Percentiles rank a stretch among this genome's conserved stretches.
Evolutionary conservation across 2,888 invertebrate species (phyloP).

Genomic region (Peribatodes rhomboidaria): DNA sequence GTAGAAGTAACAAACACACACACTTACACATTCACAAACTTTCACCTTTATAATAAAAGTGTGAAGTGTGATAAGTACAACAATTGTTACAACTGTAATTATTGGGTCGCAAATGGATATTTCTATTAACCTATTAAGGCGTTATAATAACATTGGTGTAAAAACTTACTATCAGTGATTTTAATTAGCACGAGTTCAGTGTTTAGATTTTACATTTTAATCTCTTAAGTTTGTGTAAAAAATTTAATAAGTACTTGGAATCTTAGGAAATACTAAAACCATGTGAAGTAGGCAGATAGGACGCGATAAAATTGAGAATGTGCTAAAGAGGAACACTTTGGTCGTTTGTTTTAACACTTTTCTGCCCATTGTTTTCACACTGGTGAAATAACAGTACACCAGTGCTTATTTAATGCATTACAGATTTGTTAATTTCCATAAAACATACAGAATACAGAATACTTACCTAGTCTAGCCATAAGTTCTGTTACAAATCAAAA

Average conservation of each 20-base stretch:
- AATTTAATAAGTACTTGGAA: constrained; percentile 19
- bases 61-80: too few species aligned
- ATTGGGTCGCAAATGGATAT: too few species aligned
- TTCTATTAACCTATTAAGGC: too few species aligned
- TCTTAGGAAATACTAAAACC: constrained; percentile 11
- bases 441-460: too few species aligned
- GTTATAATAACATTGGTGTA: too few species aligned
- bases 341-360: constrained; percentile 41
- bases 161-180: background rate
- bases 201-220: constrained; percentile 18
- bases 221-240: constrained; percentile 15
- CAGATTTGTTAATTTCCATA: constrained; percentile 36
- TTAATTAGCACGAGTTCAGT: constrained; percentile 32
- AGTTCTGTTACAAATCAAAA: too few species aligned
- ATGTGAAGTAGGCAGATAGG: constrained; percentile 39
- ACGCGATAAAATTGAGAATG: constrained; percentile 41
- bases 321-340: constrained; percentile 43
- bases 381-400: constrained; percentile 26
- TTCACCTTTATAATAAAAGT: too few species aligned
- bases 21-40: too few species aligned
- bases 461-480: too few species aligned
- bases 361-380: constrained; percentile 37
- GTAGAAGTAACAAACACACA: too few species aligned
- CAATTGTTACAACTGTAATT: too few species aligned
- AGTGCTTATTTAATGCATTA: constrained; percentile 38